Evolutionary conservation across 2,797 vertebrate species (phyloP).

Genomic region (Microctenopoma stevenorrisi): DNA sequence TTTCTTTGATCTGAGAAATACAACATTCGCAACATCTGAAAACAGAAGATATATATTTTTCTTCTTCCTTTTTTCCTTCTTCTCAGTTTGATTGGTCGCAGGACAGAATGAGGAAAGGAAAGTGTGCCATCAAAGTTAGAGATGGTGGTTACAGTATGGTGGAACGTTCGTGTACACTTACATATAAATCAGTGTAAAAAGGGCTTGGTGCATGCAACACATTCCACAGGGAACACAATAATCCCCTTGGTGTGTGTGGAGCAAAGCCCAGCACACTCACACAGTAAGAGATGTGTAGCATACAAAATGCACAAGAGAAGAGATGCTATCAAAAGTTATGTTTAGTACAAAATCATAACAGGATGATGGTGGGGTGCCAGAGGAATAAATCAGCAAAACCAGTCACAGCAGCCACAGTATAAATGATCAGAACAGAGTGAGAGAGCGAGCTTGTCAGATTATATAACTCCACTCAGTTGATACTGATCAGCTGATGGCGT

Average conservation of each 20-base stretch:
- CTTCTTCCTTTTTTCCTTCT: background rate
- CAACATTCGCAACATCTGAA: slow-evolving; percentile 27
- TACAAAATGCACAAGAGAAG: slow-evolving; percentile 30
- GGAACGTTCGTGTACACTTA: slow-evolving; percentile 8
- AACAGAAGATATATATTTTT: slow-evolving; percentile 44
- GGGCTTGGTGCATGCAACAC: slow-evolving; percentile 2
- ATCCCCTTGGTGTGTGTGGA: slow-evolving; percentile 14
- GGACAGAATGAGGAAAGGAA: slow-evolving; percentile 12
- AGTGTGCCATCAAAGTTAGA: background rate
- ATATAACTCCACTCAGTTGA: slow-evolving; percentile 64
- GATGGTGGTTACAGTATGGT: background rate
- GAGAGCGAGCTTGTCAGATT: slow-evolving; percentile 48
- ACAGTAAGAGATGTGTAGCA: slow-evolving; percentile 13
- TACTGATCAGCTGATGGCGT: slow-evolving; percentile 59
- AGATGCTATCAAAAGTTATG: slow-evolving; percentile 42
- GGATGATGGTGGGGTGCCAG: slow-evolving; percentile 30
- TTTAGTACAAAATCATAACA: slow-evolving; percentile 46
- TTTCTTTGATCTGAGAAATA: slow-evolving; percentile 52
- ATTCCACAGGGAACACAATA: slow-evolving; percentile 13
- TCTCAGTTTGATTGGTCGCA: slow-evolving; percentile 17
- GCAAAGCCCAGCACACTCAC: slow-evolving; percentile 16
- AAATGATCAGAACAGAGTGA: slow-evolving; percentile 52
- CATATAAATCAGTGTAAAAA: slow-evolving; percentile 12
- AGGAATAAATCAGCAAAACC: slow-evolving; percentile 60
- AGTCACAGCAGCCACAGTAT: slow-evolving; percentile 24